Conservation (phyloP, 2,797 vertebrate genomes). For the Nyctibius grandis region DNA sequence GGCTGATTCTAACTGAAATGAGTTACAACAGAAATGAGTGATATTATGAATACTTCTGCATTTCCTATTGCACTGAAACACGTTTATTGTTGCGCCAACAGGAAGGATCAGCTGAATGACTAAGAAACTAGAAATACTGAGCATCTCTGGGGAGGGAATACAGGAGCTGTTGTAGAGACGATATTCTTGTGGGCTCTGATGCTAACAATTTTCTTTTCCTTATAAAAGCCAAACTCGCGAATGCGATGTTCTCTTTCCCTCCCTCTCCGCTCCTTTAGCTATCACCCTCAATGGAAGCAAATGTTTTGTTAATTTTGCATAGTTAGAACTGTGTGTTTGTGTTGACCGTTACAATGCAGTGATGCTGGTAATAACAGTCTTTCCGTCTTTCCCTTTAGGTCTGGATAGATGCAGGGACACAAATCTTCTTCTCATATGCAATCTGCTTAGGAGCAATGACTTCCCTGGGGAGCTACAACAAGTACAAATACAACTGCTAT, state of each 20-base stretch:
- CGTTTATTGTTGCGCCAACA: not conserved
- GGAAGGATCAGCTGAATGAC: conserved; percentile 25
- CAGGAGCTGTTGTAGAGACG: not conserved
- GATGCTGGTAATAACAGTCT: not conserved
- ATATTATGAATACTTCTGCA: conserved; percentile 10
- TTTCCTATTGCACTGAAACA: conserved; percentile 16
- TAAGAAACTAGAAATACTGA: conserved; percentile 24
- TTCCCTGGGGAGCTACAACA: conserved; percentile 98
- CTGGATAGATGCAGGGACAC: conserved; percentile 98
- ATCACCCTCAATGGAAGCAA: conserved; percentile 7
- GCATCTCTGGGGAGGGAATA: not conserved
- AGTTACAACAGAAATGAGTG: not conserved
- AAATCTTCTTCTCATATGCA: conserved; percentile 99
- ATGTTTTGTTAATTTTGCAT: conserved; percentile 4
- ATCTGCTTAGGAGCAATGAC: conserved; percentile 99
- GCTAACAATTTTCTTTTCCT: conserved; percentile 37
- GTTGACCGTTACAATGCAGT: not conserved
- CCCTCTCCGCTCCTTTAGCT: not conserved
- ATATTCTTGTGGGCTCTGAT: not conserved
- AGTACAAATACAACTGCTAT: conserved; percentile 99
- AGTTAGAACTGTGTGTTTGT: not conserved
- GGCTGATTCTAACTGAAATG: not conserved
- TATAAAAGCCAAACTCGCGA: not conserved
- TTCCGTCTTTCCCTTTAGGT: conserved; percentile 76
- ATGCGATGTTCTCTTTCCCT: not conserved